Conservation (phyloP, 2,797 vertebrate genomes). For the Avahi laniger region DNA sequence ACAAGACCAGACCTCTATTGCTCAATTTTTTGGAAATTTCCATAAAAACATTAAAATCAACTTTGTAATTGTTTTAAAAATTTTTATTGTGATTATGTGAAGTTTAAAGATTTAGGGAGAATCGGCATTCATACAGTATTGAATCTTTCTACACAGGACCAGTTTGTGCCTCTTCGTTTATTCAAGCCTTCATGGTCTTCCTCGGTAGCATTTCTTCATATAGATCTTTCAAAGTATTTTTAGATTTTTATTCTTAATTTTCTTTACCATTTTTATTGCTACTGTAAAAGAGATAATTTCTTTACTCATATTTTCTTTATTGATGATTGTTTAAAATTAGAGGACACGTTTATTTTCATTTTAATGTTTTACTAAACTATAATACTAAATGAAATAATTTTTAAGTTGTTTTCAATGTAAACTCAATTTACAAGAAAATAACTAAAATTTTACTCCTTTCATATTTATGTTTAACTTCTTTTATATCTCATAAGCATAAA, state of each 20-base stretch:
- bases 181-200: neutral
- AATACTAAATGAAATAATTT: neutral
- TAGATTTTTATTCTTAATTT: neutral
- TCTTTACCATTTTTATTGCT: neutral
- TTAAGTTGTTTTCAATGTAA: neutral
- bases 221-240: neutral
- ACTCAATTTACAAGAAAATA: neutral
- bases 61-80: neutral
- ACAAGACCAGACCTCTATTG: neutral
- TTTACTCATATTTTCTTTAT: neutral
- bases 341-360: neutral
- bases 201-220: neutral
- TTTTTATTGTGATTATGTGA: neutral
- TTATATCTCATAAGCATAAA: neutral
- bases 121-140: neutral
- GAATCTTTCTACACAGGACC: neutral
- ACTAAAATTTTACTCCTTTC: neutral
- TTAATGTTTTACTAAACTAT: neutral
- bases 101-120: neutral
- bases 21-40: neutral
- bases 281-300: neutral
- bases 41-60: neutral
- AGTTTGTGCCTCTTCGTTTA: neutral
- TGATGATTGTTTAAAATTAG: neutral
- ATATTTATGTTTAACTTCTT: neutral